phyloP scores from a whole-genome alignment of 2,797 vertebrate genomes.

The Phataginus tetradactyla region DNA sequence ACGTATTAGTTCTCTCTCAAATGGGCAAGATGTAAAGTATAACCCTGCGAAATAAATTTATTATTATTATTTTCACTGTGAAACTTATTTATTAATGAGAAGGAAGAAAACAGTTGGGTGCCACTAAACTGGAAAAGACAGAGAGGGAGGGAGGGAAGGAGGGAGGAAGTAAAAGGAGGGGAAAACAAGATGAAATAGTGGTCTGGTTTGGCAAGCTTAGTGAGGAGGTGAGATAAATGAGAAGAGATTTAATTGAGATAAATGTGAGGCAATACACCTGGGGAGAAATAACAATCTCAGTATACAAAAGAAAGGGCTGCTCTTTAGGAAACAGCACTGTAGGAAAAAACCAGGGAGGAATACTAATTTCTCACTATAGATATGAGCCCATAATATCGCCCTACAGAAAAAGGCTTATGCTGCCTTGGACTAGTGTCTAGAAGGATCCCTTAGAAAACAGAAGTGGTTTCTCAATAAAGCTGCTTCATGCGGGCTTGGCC shows the following conservation, averaged over 20 bases:
- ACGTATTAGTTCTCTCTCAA: neutral
- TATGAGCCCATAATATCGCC: constrained; percentile 52
- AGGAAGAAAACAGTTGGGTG: neutral
- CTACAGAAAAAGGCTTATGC: constrained; percentile 44
- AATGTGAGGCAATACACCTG: constrained; percentile 80
- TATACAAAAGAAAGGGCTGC: constrained; percentile 60
- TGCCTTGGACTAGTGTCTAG: neutral
- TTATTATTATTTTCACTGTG: neutral
- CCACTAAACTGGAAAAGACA: neutral
- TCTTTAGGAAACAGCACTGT: constrained; percentile 74
- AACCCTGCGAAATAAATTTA: neutral
- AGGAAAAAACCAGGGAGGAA: neutral
- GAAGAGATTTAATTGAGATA: constrained; percentile 85
- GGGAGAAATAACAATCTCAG: constrained; percentile 73
- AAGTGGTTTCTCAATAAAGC: neutral
- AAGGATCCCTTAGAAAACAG: constrained; percentile 11
- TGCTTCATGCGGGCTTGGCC: neutral
- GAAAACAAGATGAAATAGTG: neutral
- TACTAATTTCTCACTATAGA: constrained; percentile 74
- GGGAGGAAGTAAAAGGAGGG: too few relatives aligned
- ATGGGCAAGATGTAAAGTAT: neutral
- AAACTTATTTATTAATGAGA: neutral
- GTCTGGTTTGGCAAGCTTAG: neutral
- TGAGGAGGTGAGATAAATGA: constrained; percentile 74
- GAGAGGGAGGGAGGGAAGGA: neutral